These are phyloP conservation scores for Calameuta filiformis DNA, from an alignment of 2,888 invertebrate species.

Conservation along the genomic window DNA sequence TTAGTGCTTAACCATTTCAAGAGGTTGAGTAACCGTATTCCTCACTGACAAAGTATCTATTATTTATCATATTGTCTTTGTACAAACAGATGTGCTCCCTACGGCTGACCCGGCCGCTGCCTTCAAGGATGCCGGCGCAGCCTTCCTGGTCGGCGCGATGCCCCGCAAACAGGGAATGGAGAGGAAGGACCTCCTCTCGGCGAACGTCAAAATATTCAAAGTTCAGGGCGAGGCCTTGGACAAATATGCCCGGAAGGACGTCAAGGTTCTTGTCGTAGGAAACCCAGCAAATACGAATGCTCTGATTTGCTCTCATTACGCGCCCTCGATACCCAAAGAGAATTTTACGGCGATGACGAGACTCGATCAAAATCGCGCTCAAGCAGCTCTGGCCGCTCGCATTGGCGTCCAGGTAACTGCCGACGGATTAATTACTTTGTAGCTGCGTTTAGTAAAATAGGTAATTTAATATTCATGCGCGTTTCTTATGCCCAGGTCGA, in stretches of 20 bases:
- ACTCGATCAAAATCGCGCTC: conserved; percentile 97
- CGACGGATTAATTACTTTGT: too few relatives aligned
- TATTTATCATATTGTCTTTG: background rate
- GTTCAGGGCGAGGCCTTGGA: conserved; percentile 95
- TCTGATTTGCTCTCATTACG: conserved; percentile 93
- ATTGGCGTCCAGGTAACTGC: conserved; percentile 65
- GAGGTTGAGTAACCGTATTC: background rate
- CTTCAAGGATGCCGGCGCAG: conserved; percentile 96
- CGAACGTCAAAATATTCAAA: conserved; percentile 98
- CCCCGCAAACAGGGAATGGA: conserved; percentile 99
- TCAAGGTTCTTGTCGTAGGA: conserved; percentile 97
- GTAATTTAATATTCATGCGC: background rate
- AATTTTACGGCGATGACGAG: conserved; percentile 99
- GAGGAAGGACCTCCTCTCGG: conserved; percentile 95
- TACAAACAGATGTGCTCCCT: conserved; percentile 76
- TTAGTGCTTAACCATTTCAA: background rate
- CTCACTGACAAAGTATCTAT: background rate
- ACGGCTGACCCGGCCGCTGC: conserved; percentile 90
- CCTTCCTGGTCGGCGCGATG: conserved; percentile 98
- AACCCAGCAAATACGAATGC: conserved; percentile 99
- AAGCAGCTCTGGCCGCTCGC: conserved; percentile 85
- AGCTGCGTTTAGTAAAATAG: too few relatives aligned
- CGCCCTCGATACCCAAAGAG: conserved; percentile 93
- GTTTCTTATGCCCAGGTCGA: conserved; percentile 68
- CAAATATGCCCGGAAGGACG: conserved; percentile 88